Base-by-base conservation (phyloP, 2,113 vertebrate species). In the Laticauda colubrina region DNA sequence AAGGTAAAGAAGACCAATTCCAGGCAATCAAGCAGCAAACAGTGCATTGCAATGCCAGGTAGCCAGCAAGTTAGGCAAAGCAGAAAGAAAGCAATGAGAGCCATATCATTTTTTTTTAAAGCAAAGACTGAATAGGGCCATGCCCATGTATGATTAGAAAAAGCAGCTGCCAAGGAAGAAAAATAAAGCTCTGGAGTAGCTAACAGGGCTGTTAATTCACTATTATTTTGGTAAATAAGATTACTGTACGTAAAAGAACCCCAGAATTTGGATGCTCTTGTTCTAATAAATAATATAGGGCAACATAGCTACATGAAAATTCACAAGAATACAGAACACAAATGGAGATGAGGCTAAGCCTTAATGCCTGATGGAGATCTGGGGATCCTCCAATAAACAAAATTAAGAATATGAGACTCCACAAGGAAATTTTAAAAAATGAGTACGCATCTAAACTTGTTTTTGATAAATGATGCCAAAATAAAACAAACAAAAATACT, bases 341-440 rank as follows among this genome's bases (percentile, higher is more conserved):
- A 97, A 98, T 97, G 97, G 95, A 97, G 97, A 98, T 98, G 97
- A 96, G 93, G 96, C 96, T 97, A 95, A 97, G 95, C 96, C 97
- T 97, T 97, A 97, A 64, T 96, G 95, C 96, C 59, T 94, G 91
- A 97, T 96, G 96, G 95, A 97, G 96, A 97, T 92, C 95, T 92
- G 89, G 93, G 96, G 94, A 97, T 96, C 95, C 96, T 97, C 97
- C 97, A 98, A 97, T 93, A 96, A 98, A 98, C 10, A 97, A 96
- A 97, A 89, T 90, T 92, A 81, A 43, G 54, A 97, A 96, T 93
- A 96, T 97, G 97, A 97, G 95, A 97, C 97, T 97, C 94, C 97
- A 98, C 97, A 97, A 97, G 96, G 94, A 98, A 98, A 98, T 97
- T 95, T 81, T 97, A 93, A 95, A 95, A 98, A 98, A 97, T 97